Conservation (phyloP, 2,888 invertebrate species). For the Mechanitis mazaeus region DNA sequence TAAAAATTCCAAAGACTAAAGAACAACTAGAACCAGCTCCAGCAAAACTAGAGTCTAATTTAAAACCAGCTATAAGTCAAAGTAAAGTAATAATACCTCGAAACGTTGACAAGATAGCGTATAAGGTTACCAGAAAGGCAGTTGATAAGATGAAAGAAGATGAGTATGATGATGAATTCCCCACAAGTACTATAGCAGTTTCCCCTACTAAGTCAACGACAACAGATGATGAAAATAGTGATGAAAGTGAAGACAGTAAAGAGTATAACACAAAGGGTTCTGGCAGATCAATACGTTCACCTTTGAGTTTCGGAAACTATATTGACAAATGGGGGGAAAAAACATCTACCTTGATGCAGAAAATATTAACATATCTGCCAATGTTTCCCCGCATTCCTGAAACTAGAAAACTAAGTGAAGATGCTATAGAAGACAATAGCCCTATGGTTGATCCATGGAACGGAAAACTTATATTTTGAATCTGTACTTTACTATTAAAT, state of each 20-base stretch:
- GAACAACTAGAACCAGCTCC: conserved; percentile 8
- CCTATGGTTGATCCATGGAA: conserved; percentile 6
- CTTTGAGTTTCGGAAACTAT: conserved; percentile 37
- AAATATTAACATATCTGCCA: conserved; percentile 44
- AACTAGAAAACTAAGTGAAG: conserved; percentile 19
- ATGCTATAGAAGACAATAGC: background rate
- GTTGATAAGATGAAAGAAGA: conserved; percentile 37
- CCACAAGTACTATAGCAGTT: conserved; percentile 32
- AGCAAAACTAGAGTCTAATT: conserved; percentile 19
- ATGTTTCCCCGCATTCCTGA: conserved; percentile 48
- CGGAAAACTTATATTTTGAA: background rate
- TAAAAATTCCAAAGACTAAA: conserved; percentile 27
- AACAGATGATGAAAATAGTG: conserved; percentile 41
- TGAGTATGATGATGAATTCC: conserved; percentile 47
- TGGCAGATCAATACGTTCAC: conserved; percentile 42
- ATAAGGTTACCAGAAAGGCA: conserved; percentile 33
- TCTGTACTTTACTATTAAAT: background rate
- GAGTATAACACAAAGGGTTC: conserved; percentile 36
- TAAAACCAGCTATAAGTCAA: conserved; percentile 23
- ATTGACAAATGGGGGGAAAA: conserved; percentile 41
- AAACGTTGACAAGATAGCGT: conserved; percentile 33
- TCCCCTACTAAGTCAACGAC: conserved; percentile 6
- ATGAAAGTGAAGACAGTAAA: conserved; percentile 43
- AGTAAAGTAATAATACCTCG: conserved; percentile 20
- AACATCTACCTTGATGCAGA: conserved; percentile 34